Percentiles rank a stretch among this genome's conserved stretches.
Evolutionary conservation across 2,888 invertebrate genomes (phyloP).

Genomic region (Mesodorylaimus sp.): DNA sequence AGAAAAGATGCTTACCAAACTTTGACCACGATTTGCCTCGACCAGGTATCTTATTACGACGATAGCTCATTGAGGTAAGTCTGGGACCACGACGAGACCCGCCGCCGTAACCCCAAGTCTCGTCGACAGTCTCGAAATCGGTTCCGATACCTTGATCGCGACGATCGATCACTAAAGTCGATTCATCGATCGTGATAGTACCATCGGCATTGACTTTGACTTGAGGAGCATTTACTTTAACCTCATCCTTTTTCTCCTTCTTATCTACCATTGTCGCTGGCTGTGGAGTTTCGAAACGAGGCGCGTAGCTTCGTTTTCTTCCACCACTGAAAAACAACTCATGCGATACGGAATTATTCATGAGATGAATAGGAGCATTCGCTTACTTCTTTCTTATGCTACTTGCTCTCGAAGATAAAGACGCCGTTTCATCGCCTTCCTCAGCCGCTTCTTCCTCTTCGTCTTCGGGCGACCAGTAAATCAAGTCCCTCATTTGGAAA

Average conservation of each 20-base stretch:
- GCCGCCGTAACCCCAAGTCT: not conserved
- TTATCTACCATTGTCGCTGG: no score
- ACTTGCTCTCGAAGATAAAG: no score
- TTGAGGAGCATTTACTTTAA: slow-evolving; percentile 26
- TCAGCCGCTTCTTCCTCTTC: not conserved
- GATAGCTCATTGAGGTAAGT: not conserved
- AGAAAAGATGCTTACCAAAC: not conserved
- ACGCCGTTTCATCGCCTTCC: slow-evolving; percentile 11
- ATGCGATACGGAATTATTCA: no score
- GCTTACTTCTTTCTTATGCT: no score
- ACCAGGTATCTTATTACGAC: not conserved
- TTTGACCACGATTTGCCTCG: slow-evolving; percentile 2
- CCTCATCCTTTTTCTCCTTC: not conserved
- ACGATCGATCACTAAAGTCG: slow-evolving; percentile 20
- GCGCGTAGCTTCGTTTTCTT: no score
- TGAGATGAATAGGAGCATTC: no score
- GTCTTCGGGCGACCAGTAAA: slow-evolving; percentile 6
- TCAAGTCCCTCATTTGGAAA: slow-evolving; percentile 5
- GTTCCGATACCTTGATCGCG: not conserved
- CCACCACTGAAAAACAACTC: no score
- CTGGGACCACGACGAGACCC: not conserved
- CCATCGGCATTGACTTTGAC: slow-evolving; percentile 32
- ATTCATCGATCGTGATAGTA: slow-evolving; percentile 30
- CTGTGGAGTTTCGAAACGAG: no score
- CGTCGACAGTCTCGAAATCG: slow-evolving; percentile 3